A percentile compares a stretch with the other conserved stretches of the same genome.
phyloP scores from a whole-genome alignment of 1,140 invertebrate genomes.

The Lepidurus apus region DNA sequence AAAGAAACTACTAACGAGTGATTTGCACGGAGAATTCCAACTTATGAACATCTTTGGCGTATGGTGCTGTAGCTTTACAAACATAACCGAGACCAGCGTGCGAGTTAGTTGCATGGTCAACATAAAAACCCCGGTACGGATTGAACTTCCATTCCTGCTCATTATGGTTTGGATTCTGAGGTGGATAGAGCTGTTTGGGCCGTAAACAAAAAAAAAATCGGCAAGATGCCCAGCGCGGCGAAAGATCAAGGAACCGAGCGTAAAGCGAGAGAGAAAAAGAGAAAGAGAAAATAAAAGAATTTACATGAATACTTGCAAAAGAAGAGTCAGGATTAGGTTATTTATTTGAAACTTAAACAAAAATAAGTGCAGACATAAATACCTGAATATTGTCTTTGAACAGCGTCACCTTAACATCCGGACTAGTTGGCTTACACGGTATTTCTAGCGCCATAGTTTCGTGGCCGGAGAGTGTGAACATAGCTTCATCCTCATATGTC shows the following conservation, averaged over 20 bases:
- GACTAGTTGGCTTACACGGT: constrained; percentile 29
- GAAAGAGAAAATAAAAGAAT: too few relatives aligned
- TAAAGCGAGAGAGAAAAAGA: too few relatives aligned
- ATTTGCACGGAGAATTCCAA: background rate
- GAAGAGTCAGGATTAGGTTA: too few relatives aligned
- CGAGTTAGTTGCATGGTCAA: background rate
- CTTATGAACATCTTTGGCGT: background rate
- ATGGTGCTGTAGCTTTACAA: background rate
- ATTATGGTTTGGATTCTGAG: background rate
- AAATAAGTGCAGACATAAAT: background rate
- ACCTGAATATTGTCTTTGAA: background rate
- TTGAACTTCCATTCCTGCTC: background rate
- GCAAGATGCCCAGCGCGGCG: too few relatives aligned
- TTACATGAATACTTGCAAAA: too few relatives aligned
- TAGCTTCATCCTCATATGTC: background rate
- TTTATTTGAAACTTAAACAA: too few relatives aligned
- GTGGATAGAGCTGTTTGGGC: background rate
- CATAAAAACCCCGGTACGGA: background rate
- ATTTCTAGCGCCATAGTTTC: background rate
- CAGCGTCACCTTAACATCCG: constrained; percentile 16
- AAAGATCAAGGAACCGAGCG: too few relatives aligned
- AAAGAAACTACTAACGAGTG: background rate
- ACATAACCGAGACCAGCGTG: background rate
- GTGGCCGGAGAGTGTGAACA: background rate
- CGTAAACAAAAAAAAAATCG: background rate